Percentiles rank a stretch among this genome's conserved stretches.
Evolutionary conservation across 2,797 vertebrate genomes (phyloP).

Genomic region (Myotis daubentonii): DNA sequence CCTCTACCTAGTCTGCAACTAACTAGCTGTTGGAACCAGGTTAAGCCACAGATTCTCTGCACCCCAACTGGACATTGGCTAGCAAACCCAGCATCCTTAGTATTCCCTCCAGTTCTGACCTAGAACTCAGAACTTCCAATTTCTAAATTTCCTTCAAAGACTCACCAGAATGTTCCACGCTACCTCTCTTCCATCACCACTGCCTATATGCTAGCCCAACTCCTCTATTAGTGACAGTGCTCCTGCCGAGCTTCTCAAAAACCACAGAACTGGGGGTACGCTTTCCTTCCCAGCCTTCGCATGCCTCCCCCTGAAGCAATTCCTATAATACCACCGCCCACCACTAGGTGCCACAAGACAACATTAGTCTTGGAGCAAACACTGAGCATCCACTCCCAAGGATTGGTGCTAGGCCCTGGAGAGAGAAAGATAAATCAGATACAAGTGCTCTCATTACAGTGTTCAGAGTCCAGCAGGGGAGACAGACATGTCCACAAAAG

Average conservation of each 20-base stretch:
- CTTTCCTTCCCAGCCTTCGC: not conserved
- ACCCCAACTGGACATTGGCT: not conserved
- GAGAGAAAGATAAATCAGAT: not conserved
- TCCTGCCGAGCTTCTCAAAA: not conserved
- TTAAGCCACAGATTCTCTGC: not conserved
- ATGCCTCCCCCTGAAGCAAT: not conserved
- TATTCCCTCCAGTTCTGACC: not conserved
- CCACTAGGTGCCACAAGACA: not conserved
- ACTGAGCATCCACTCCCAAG: not conserved
- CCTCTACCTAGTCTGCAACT: not conserved
- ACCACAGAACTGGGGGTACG: not conserved
- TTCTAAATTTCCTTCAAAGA: conserved; percentile 22
- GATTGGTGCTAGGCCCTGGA: not conserved
- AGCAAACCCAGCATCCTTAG: not conserved
- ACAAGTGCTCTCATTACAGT: not conserved
- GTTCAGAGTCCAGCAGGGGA: not conserved
- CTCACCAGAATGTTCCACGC: not conserved
- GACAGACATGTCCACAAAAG: not conserved
- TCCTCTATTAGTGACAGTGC: not conserved
- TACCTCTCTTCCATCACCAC: not conserved
- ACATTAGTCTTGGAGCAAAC: not conserved
- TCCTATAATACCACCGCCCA: not conserved
- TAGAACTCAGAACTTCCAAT: not conserved
- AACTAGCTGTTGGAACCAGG: not conserved
- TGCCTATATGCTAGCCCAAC: not conserved